Evolutionary conservation across 37 sponge, comb jelly and placozoan species (phyloP), one percentile per base, ranked within the genome.

Genomic region (Petrosia ficiformis): DNA sequence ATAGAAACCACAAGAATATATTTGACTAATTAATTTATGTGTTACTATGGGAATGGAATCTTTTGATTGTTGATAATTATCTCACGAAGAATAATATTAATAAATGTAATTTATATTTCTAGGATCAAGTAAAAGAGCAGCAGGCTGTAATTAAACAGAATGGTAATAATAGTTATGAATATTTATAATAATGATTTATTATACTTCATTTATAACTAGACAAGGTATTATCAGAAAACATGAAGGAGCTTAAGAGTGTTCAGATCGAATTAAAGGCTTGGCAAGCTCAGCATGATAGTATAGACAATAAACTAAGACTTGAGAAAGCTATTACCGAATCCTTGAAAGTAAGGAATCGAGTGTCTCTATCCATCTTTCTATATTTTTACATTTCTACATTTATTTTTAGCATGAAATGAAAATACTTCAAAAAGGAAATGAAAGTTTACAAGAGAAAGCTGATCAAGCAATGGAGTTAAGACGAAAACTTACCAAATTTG

Each of bases 221-320:
- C 21, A 29, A 83, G 31, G 77, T 71, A 21, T 63, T 83, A 58
- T 2, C 39, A 25, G 64, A 83, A 54, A 71, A 77, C 25, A 35
- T 44, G 10, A 67, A 43, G 29, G 29, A 39, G 21, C 59, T 76
- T 43, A 54, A 68, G 35, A 35, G 36, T 39, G 64, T 76, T 21
- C 22, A 36, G 37, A 19, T 70, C 22, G 84, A 83, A 48, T 33
- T 76, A 39, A 4, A 69, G 42, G 84, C 84, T 14, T 83, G 84
- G 84, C 77, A 76, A 25, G 39, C 58, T 16, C 77, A 76, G 36
- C 59, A 76, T 59, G 57, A 59, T 1, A 63, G 67, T 24, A 42
- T 43, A 4, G 52, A 83, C 44, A 58, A 43, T 38, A 83, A 76
- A 29, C 44, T 83, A 0, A 68, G 59, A 44, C 28, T 16, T n/a